Evolutionary conservation across 2,113 vertebrate genomes (phyloP), one percentile per base, ranked within the genome.

Genomic region (Eupsittula cactorum): DNA sequence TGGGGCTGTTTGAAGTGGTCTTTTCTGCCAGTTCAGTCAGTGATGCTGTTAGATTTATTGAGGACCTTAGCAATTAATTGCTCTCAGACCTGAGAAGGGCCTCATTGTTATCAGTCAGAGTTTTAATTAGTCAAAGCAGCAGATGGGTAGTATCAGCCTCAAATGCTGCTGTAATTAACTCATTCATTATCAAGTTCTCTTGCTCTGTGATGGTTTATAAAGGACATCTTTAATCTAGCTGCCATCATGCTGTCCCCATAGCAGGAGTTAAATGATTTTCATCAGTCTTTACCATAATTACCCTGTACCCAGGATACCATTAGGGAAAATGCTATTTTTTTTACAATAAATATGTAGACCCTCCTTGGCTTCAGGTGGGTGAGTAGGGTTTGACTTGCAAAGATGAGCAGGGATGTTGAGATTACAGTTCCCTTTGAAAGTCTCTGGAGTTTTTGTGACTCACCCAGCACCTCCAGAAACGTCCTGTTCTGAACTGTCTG

Each of bases 81-180:
- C 97, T 97, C 96, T 94, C 95, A 79, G 74, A 64, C 90, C 90
- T 86, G 69, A 97, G 95, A 88, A 96, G 63, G 65, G 92, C 91
- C 86, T 95, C 69, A 65, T 92, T 95, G 76, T 97, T 25, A 11
- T 95, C 95, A 69, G 9, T 97, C 87, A 94, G 90, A 94, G 92
- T 97, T 98, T 97, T 98, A 98, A 98, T 98, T 97, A 98, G 97
- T 98, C 97, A 97, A 84, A 95, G 92, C 4, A 4, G 93, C 98
- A 98, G 98, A 97, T 98, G 97, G 96, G 95, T 96, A 97, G 97
- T 96, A 93, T 73, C 63, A 82, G 89, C 89, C 81, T 91, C 86
- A 94, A 91, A 95, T 95, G 92, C 88, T 96, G 39, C 31, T 75
- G 83, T 98, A 98, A 98, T 98, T 97, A 97, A 97, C 98, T 98